Evolutionary conservation across 92 coral and sea anemone genomes (phyloP).

Genomic region (Porites cylindrica): DNA sequence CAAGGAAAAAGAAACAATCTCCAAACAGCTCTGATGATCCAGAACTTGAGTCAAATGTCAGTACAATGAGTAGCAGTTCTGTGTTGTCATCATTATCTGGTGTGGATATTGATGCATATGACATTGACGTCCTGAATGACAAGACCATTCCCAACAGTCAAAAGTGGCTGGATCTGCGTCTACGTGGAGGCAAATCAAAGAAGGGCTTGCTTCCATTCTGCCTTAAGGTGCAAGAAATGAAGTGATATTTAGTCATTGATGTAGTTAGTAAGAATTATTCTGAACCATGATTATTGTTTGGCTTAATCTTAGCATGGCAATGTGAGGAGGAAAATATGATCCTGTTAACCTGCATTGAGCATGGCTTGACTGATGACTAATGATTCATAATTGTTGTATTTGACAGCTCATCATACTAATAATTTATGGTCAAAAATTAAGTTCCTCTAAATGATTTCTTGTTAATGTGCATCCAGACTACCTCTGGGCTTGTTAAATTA

Average conservation of each 20-base stretch:
- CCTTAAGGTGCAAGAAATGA: constrained; percentile 86
- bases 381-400: too few relatives aligned
- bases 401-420: too few relatives aligned
- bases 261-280: background rate
- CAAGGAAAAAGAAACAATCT: constrained; percentile 86
- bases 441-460: too few relatives aligned
- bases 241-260: constrained; percentile 34
- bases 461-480: too few relatives aligned
- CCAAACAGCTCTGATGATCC: constrained; percentile 76
- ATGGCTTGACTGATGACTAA: too few relatives aligned
- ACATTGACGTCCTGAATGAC: constrained; percentile 87
- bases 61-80: constrained; percentile 95
- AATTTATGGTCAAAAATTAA: too few relatives aligned
- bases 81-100: constrained; percentile 93
- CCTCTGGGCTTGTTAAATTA: too few relatives aligned
- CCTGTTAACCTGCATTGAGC: too few relatives aligned
- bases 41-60: constrained; percentile 91
- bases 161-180: constrained; percentile 92
- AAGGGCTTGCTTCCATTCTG: constrained; percentile 92
- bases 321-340: too few relatives aligned
- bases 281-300: background rate
- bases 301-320: too few relatives aligned
- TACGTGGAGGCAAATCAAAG: constrained; percentile 90
- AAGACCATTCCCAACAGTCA: constrained; percentile 93
- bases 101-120: constrained; percentile 88